A percentile compares a stretch with the other conserved stretches of the same genome.
These are phyloP conservation scores for Chaetophractus vellerosus DNA, from an alignment of 2,797 vertebrate genomes.

Conservation along the genomic window DNA sequence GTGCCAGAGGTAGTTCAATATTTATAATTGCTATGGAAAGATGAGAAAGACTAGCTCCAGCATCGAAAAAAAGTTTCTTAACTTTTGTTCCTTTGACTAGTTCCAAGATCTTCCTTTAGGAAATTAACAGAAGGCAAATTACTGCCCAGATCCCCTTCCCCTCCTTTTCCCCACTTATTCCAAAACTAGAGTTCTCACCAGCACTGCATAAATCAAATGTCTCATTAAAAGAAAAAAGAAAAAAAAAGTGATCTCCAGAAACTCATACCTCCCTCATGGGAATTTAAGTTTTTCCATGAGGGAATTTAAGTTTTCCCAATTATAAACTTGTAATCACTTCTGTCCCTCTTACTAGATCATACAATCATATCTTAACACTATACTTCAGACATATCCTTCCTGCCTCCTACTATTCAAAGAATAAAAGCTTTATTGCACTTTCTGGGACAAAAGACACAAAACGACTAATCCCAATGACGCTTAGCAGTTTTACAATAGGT, in stretches of 20 bases:
- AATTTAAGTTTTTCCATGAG: conserved; percentile 56
- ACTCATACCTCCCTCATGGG: neutral
- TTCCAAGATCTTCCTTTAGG: neutral
- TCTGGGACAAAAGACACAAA: conserved; percentile 39
- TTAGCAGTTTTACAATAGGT: neutral
- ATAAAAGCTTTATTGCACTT: conserved; percentile 55
- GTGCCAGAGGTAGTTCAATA: conserved; percentile 54
- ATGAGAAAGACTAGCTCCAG: neutral
- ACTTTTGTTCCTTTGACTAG: conserved; percentile 54
- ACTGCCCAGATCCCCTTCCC: neutral
- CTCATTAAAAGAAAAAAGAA: neutral
- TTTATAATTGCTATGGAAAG: neutral
- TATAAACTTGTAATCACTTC: conserved; percentile 13
- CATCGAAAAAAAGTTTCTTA: conserved; percentile 25
- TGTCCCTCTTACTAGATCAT: neutral
- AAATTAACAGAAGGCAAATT: conserved; percentile 55
- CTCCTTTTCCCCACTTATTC: neutral
- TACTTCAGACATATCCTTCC: neutral
- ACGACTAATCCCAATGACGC: conserved; percentile 34
- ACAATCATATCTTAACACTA: conserved; percentile 26
- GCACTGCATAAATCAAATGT: neutral
- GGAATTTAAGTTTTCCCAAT: conserved; percentile 58
- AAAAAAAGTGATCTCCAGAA: neutral
- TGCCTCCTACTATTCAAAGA: conserved; percentile 16
- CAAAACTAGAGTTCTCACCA: neutral